These are phyloP conservation scores for Cnemophilus loriae DNA, from an alignment of 2,113 vertebrate species.

Conservation along the genomic window DNA sequence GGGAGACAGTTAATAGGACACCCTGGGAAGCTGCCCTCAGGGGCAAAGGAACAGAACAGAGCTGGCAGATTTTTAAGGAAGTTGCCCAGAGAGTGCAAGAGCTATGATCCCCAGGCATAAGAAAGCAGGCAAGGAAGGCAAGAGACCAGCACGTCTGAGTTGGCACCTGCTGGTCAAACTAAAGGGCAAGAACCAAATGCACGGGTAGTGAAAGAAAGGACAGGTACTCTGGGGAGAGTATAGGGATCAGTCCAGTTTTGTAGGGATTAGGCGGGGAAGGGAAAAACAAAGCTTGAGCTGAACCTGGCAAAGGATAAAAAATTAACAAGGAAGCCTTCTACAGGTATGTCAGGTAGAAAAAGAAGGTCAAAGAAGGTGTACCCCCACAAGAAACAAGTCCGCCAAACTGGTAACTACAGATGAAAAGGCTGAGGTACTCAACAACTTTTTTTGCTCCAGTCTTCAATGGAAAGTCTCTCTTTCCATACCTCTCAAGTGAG, in stretches of 20 bases:
- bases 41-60: neutral
- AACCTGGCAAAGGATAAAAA: neutral
- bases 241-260: neutral
- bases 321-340: neutral
- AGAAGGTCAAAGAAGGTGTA: neutral
- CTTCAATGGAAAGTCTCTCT: neutral
- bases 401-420: too few species aligned
- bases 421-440: neutral
- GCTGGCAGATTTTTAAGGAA: neutral
- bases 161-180: neutral
- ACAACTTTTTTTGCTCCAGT: neutral
- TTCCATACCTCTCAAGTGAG: neutral
- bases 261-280: neutral
- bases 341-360: neutral
- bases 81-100: neutral
- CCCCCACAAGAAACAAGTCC: neutral
- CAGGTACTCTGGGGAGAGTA: fast-evolving
- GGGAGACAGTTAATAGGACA: neutral
- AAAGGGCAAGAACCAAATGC: neutral
- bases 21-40: neutral
- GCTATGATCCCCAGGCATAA: neutral
- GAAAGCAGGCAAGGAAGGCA: neutral
- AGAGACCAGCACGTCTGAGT: neutral
- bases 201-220: neutral
- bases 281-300: neutral